These are phyloP conservation scores for Podiceps cristatus DNA, from an alignment of 2,113 vertebrate species.

Conservation along the genomic window DNA sequence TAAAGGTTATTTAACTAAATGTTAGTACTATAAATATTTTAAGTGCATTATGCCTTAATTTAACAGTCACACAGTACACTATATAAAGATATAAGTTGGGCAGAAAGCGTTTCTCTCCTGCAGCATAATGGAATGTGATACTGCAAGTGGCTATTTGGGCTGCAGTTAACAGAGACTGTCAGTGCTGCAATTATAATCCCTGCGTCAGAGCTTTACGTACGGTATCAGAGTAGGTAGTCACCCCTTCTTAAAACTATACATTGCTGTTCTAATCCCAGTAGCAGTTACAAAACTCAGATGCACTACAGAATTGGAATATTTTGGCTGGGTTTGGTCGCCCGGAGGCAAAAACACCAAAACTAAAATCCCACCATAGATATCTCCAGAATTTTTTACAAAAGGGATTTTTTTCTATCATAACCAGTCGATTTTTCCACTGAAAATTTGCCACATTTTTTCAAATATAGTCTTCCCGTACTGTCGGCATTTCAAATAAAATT, in stretches of 20 bases:
- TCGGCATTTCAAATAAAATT: not conserved
- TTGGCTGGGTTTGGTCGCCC: not conserved
- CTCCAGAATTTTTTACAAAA: not conserved
- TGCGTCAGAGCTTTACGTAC: not conserved
- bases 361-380: not conserved
- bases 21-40: slow-evolving; percentile 79
- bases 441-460: not conserved
- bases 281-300: accelerated
- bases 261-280: not conserved
- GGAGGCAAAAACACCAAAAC: not conserved
- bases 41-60: slow-evolving; percentile 75
- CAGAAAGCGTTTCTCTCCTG: not conserved
- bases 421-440: not conserved
- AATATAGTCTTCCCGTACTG: not conserved
- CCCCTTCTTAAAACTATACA: not conserved
- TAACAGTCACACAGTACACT: slow-evolving; percentile 44
- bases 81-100: slow-evolving; percentile 43
- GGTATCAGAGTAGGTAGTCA: not conserved
- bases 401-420: not conserved
- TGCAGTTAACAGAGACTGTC: not conserved
- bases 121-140: not conserved
- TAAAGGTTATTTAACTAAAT: slow-evolving; percentile 80
- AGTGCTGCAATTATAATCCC: not conserved
- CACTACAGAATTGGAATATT: not conserved
- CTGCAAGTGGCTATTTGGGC: not conserved